Base-by-base conservation (phyloP, 2,113 vertebrate genomes). In the Elanus axillaris region DNA sequence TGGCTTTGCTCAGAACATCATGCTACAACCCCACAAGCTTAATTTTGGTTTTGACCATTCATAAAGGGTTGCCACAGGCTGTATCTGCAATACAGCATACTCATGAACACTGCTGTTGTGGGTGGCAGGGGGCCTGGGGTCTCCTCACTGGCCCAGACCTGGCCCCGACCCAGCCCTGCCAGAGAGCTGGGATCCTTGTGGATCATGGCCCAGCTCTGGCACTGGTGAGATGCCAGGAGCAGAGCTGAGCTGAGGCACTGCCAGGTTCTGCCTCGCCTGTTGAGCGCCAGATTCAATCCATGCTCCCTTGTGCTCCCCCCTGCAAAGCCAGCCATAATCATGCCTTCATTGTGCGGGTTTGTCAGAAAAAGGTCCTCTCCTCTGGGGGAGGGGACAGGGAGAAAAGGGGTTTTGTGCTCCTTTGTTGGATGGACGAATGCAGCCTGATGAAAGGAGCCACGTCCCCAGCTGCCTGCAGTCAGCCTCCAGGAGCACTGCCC, bases 111-210 rank as follows among this genome's bases (percentile, higher is more conserved):
- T 16, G 31, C 69, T 91, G 6, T 11, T 26, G 52, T 56, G n/a
- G 21, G 63, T 43, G 53, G 12, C 36, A 72, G 36, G 11, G 45
- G 40, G 8, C 9, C 66, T 79, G 34, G 22, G 9, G 5, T 52
- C 36, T 86, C 40, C 40, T 69, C 3, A 3, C 10, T 31, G 45
- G 10, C 18, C 47, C 31, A 3, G 3, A 16, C 12, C 10, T 31
- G 45, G 10, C 18, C 47, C 31, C 4, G 3, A 16, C 12, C 31
- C 62, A 63, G 15, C 10, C 60, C 56, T 2, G 0, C 52, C 3
- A 13, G 26, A 86, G 64, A 53, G 34, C 81, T 89, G 89, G 74
- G 38, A 6, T 69, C 27, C 5, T 47, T 6, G 4, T 42, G 36
- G 16, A 47, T 78, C 22, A 1, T 4, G 6, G 32, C 64, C 53